A percentile compares a stretch with the other conserved stretches of the same genome.
phyloP scores from a whole-genome alignment of 2,797 vertebrate species.

The Limnodromus scolopaceus region DNA sequence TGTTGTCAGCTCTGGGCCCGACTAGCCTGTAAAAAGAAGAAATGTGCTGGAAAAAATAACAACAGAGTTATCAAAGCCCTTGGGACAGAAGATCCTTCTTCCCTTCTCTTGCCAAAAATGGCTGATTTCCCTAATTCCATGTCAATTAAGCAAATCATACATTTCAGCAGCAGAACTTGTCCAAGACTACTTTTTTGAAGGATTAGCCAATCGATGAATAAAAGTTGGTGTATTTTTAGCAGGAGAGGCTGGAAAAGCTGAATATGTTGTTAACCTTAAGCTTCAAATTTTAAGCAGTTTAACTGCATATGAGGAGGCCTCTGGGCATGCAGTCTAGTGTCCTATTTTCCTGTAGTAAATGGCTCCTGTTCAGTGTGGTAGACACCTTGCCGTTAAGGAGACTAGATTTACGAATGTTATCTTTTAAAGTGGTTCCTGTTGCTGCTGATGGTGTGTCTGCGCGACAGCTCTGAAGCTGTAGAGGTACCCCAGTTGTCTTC shows the following conservation, averaged over 20 bases:
- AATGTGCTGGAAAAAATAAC: constrained; percentile 19
- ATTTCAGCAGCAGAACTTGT: constrained; percentile 6
- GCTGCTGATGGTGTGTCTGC: not conserved
- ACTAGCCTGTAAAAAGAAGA: not conserved
- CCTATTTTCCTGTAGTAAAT: not conserved
- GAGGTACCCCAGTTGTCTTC: not conserved
- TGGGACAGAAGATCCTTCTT: not conserved
- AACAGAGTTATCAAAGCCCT: not conserved
- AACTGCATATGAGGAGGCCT: not conserved
- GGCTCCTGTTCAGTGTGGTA: not conserved
- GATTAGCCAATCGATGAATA: not conserved
- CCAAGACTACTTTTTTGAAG: not conserved
- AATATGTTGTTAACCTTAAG: not conserved
- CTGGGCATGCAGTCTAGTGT: not conserved
- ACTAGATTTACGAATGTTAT: not conserved
- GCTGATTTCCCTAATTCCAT: not conserved
- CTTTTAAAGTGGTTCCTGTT: not conserved
- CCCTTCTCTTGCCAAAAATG: not conserved
- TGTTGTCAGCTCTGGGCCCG: not conserved
- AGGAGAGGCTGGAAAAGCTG: not conserved
- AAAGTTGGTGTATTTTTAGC: not conserved
- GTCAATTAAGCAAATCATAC: not conserved
- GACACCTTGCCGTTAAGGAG: not conserved
- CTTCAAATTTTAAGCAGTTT: not conserved
- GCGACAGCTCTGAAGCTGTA: not conserved